phyloP scores from a whole-genome alignment of 2,113 vertebrate genomes.

The Marmota flaviventris region DNA sequence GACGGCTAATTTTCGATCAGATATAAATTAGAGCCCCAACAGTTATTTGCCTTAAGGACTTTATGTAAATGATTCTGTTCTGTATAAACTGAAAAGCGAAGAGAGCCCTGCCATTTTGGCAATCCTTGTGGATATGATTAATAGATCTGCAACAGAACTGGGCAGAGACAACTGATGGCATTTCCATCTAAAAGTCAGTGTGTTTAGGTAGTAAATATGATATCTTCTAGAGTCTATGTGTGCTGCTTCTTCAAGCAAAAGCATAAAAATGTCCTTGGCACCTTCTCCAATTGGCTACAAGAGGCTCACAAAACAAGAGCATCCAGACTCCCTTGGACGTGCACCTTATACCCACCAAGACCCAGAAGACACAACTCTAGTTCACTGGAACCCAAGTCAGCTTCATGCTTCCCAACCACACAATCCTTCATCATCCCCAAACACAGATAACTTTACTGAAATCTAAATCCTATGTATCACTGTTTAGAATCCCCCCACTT shows the following conservation, averaged over 20 bases:
- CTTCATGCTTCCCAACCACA: not conserved
- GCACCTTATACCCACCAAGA: not conserved
- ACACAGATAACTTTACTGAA: not conserved
- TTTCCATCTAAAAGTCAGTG: conserved; percentile 87
- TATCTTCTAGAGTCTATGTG: not conserved
- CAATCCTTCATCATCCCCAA: not conserved
- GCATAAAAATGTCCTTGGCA: conserved; percentile 44
- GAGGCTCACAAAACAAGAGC: not conserved
- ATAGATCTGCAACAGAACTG: conserved; percentile 92
- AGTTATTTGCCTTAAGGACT: conserved; percentile 99
- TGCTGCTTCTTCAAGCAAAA: not conserved
- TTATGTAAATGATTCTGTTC: conserved; percentile 99
- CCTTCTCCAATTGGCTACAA: not conserved
- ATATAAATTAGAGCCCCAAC: conserved; percentile 99
- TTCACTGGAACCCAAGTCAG: not conserved
- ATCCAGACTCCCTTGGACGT: not conserved
- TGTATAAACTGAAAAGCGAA: conserved; percentile 96
- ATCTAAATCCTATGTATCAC: not conserved
- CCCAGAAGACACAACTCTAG: not conserved
- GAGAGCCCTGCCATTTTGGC: conserved; percentile 89
- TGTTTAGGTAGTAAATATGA: conserved; percentile 71
- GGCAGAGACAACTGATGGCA: conserved; percentile 93
- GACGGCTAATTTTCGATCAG: conserved; percentile 99
- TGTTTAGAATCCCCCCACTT: not conserved
- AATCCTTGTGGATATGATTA: conserved; percentile 94